These are phyloP conservation scores for Timandra comae DNA, from an alignment of 2,888 invertebrate genomes.

Conservation along the genomic window DNA sequence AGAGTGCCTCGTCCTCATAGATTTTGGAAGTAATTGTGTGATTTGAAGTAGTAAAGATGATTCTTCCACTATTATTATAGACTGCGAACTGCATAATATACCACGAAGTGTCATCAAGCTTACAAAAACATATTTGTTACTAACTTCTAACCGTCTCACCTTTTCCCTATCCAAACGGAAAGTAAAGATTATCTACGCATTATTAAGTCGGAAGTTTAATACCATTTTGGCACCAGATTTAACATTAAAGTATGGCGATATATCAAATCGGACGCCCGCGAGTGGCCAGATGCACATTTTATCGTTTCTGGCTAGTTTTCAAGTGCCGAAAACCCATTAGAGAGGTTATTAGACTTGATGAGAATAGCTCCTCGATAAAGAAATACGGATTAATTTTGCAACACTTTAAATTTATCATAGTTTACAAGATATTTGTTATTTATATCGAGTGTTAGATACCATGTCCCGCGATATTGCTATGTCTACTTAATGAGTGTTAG, in stretches of 20 bases:
- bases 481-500: no score
- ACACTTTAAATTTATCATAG: neutral
- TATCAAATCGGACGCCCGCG: constrained; percentile 51
- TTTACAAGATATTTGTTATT: neutral
- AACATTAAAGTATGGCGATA: constrained; percentile 60
- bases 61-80: no score
- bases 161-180: constrained; percentile 10
- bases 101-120: no score
- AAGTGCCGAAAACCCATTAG: constrained; percentile 71
- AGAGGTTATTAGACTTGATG: constrained; percentile 49
- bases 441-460: no score
- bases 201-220: constrained; percentile 36
- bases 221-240: constrained; percentile 52
- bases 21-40: no score
- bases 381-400: constrained; percentile 1
- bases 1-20: no score
- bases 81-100: no score
- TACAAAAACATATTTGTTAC: no score
- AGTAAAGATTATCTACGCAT: constrained; percentile 14
- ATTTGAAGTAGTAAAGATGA: no score
- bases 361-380: constrained; percentile 35
- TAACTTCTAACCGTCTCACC: no score
- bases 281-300: constrained; percentile 67
- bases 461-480: no score
- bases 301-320: constrained; percentile 72